Conservation (phyloP, 1,140 invertebrate species). For the roundworm (Caenorhabditis elegans) region DNA sequence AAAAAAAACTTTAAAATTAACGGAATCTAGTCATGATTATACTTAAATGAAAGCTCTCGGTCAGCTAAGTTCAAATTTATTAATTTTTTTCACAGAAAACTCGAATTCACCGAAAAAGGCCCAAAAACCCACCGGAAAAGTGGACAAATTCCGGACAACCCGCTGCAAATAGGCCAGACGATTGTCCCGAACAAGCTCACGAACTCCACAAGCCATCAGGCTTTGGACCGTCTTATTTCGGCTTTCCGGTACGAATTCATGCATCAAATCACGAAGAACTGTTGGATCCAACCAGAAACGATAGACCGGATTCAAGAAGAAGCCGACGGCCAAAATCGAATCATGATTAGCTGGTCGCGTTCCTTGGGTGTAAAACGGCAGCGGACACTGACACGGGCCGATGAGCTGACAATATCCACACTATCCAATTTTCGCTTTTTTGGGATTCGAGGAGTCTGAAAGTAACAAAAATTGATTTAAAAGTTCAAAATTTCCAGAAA, state of each 20-base stretch:
- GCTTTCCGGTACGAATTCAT: conserved; percentile 59
- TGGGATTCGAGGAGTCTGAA: neutral
- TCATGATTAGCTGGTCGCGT: conserved; percentile 59
- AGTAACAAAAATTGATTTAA: too few species aligned
- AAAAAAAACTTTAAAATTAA: too few species aligned
- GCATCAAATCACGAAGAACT: conserved; percentile 63
- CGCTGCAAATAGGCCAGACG: conserved; percentile 59
- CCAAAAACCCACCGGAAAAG: conserved; percentile 35
- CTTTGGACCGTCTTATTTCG: conserved; percentile 50
- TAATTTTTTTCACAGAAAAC: neutral
- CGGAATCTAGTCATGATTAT: too few species aligned
- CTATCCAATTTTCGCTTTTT: conserved; percentile 54
- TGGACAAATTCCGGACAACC: conserved; percentile 57
- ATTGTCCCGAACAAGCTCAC: conserved; percentile 54
- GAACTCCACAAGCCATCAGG: conserved; percentile 62
- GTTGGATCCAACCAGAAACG: conserved; percentile 63
- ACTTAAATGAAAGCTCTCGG: too few species aligned
- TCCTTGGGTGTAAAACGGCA: conserved; percentile 55
- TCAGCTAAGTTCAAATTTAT: too few species aligned
- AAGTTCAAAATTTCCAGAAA: too few species aligned
- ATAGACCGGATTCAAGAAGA: conserved; percentile 62
- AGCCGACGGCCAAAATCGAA: conserved; percentile 61
- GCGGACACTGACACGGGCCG: conserved; percentile 50
- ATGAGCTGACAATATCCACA: conserved; percentile 50
- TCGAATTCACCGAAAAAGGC: too few species aligned